phyloP scores from a whole-genome alignment of 2,888 invertebrate species.

The Meganola albula region DNA sequence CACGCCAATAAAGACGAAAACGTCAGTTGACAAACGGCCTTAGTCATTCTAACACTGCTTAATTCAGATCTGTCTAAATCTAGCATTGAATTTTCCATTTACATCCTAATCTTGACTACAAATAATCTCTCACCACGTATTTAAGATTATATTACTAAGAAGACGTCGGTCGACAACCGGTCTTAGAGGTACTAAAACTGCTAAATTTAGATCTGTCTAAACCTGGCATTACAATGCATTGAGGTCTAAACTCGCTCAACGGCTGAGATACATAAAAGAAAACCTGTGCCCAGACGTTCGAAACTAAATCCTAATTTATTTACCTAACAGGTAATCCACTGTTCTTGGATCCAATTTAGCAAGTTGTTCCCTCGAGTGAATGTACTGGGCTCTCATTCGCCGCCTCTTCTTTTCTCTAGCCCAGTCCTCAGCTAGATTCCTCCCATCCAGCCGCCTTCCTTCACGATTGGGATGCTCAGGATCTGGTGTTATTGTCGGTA shows the following conservation, averaged over 20 bases:
- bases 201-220: no score
- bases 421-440: conserved; percentile 90
- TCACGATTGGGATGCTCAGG: conserved; percentile 83
- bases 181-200: conserved; percentile 28
- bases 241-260: no score
- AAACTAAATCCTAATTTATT: conserved; percentile 29
- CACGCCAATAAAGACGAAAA: no score
- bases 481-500: conserved; percentile 83
- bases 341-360: conserved; percentile 82
- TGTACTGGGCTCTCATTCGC: conserved; percentile 82
- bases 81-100: no score
- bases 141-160: no score
- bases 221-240: no score
- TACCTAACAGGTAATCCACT: conserved; percentile 86
- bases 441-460: conserved; percentile 84
- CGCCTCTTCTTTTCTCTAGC: conserved; percentile 83
- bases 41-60: no score
- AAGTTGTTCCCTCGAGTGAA: conserved; percentile 85
- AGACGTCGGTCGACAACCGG: conserved; percentile 18
- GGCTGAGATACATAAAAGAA: no score
- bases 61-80: no score
- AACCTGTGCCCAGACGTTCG: not conserved
- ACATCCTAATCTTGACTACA: no score
- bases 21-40: no score
- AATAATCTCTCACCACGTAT: no score